Evolutionary conservation across 2,888 invertebrate genomes (phyloP), one percentile per base, ranked within the genome.

Genomic region (Tetranychus truncatus): DNA sequence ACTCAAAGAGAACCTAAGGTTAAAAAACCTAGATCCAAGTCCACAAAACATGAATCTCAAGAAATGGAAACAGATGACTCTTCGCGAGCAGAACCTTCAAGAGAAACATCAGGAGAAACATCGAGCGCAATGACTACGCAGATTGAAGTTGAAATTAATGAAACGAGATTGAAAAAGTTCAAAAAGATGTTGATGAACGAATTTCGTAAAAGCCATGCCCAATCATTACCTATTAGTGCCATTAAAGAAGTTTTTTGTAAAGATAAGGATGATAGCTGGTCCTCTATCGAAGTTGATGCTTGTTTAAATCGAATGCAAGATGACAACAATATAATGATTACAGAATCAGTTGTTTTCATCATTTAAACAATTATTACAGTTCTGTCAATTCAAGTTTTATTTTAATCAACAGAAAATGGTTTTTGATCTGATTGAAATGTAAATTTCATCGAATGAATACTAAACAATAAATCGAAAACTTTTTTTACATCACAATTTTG

Each of bases 281-380:
- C 85, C 0, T 81, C 85, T 1, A 86, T 83, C 0, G 95, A 96
- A 85, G 85, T 95, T 7, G 83, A 85, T 71, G 88, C 90, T 0
- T 95, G 94, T 2, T 84, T 96, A 15, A 85, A 87, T 15, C 86
- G 86, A 77, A 93, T 96, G 94, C 89, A 89, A 5, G 89, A 89
- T 66, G 92, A 90, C 78, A 95, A 95, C 84, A 91, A 92, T 82
- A 87, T 95, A 77, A 95, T 96, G 95, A 85, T 91, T 80, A 88
- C 91, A 0, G 92, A 92, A 81, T 89, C 88, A 78, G 89, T 90
- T 78, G 87, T 93, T 46, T 91, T 91, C 84, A 85, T 91, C 74
- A 91, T 93, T 81, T 92, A 88, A 86, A 45, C 18, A 18, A n/a
- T 44, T 8, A 45, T 6, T 5, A 21, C 21, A 21, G n/a, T n/a